These are phyloP conservation scores for Oncopeltus fasciatus DNA, from an alignment of 1,140 invertebrate genomes.

Conservation along the genomic window DNA sequence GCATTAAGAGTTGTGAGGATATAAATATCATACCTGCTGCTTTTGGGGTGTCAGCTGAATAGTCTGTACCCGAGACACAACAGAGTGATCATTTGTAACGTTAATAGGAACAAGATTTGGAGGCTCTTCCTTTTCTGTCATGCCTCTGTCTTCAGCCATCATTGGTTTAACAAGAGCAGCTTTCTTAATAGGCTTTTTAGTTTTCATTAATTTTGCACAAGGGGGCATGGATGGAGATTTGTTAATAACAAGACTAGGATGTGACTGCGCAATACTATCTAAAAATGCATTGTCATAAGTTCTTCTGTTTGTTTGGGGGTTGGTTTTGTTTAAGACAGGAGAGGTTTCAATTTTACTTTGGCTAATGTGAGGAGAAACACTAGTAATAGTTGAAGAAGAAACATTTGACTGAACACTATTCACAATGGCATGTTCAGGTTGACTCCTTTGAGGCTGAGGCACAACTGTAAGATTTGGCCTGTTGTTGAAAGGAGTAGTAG, in stretches of 20 bases:
- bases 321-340: background rate
- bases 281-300: conserved; percentile 25
- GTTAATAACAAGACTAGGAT: conserved; percentile 26
- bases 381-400: background rate
- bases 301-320: conserved; percentile 4
- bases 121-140: conserved; percentile 12
- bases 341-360: background rate
- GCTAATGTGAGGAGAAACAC: background rate
- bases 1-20: conserved; percentile 1
- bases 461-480: conserved; percentile 26
- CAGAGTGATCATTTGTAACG: conserved; percentile 8
- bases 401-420: background rate
- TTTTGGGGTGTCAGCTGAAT: conserved; percentile 44
- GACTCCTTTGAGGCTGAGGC: conserved; percentile 16
- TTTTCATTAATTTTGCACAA: conserved; percentile 17
- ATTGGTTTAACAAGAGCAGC: conserved; percentile 28
- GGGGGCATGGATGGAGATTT: conserved; percentile 18
- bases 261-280: conserved; percentile 26
- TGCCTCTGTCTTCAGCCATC: conserved; percentile 22
- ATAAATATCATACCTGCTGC: conserved; percentile 31
- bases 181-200: conserved; percentile 25
- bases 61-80: conserved; percentile 37
- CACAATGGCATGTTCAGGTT: background rate
- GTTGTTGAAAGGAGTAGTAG: conserved; percentile 22
- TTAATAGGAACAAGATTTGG: conserved; percentile 18